Percentiles rank a stretch among this genome's conserved stretches.
These are phyloP conservation scores for Xerus rutilus DNA, from an alignment of 2,797 vertebrate species.

Conservation along the genomic window DNA sequence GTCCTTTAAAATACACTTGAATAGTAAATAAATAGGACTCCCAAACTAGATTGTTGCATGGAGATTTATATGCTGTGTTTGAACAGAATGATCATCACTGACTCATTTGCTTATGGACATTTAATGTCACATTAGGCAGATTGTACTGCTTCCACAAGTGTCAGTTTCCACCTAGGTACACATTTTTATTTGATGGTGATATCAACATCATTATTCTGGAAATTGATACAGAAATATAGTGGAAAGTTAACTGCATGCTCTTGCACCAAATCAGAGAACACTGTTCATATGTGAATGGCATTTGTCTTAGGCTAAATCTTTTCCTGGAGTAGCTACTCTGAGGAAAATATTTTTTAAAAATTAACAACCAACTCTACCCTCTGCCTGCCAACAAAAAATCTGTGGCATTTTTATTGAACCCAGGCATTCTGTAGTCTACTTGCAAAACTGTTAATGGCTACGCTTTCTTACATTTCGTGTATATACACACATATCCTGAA, in stretches of 20 bases:
- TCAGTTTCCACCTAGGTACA: slow-evolving; percentile 41
- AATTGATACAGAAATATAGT: not conserved
- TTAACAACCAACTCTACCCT: not conserved
- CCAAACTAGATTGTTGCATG: not conserved
- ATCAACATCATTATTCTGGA: slow-evolving; percentile 32
- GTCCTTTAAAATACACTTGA: slow-evolving; percentile 1
- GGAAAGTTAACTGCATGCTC: not conserved
- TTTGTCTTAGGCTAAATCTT: not conserved
- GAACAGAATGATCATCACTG: not conserved
- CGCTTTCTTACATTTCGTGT: slow-evolving; percentile 51
- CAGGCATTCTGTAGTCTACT: not conserved
- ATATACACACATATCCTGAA: not conserved
- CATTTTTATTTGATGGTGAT: not conserved
- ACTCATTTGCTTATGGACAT: slow-evolving; percentile 1
- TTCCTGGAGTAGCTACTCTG: not conserved
- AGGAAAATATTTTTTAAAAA: not conserved
- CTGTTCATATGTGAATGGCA: not conserved
- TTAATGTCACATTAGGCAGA: slow-evolving; percentile 50
- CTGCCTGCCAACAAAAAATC: not conserved
- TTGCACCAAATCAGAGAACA: not conserved
- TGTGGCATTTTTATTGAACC: not conserved
- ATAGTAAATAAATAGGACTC: slow-evolving; percentile 41
- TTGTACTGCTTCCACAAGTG: slow-evolving; percentile 45
- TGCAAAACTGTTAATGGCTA: slow-evolving; percentile 20
- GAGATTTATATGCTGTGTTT: not conserved